Evolutionary conservation across 2,797 vertebrate genomes (phyloP).

Genomic region (Chrysocyon brachyurus): DNA sequence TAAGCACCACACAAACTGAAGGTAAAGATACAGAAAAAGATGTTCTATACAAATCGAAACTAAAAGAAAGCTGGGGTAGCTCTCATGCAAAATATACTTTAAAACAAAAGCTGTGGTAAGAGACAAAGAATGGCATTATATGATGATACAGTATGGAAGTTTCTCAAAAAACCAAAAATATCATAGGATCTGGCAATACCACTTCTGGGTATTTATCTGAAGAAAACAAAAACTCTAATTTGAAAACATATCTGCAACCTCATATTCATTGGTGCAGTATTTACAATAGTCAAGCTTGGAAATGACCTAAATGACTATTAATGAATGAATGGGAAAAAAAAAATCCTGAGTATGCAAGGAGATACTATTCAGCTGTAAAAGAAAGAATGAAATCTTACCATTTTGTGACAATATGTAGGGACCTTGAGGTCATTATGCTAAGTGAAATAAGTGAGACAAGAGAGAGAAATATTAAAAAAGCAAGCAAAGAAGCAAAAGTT

Average conservation of each 20-base stretch:
- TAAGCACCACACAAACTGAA: not conserved
- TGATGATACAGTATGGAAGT: not conserved
- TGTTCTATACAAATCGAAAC: not conserved
- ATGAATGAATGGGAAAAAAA: not conserved
- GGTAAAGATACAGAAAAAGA: not conserved
- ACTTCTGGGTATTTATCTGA: not conserved
- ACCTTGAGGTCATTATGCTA: not conserved
- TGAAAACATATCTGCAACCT: not conserved
- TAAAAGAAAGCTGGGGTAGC: not conserved
- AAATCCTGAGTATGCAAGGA: not conserved
- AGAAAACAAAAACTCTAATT: not conserved
- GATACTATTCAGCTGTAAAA: not conserved
- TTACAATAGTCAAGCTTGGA: not conserved
- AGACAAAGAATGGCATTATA: not conserved
- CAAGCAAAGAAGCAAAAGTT: not conserved
- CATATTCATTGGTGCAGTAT: not conserved
- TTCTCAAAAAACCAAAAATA: not conserved
- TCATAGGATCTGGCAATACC: not conserved
- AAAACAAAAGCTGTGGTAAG: not conserved
- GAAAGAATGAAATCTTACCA: not conserved
- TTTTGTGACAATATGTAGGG: not conserved
- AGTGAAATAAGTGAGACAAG: not conserved
- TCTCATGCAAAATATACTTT: not conserved
- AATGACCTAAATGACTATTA: not conserved
- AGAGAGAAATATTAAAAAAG: not conserved